Conservation (phyloP, 2,797 vertebrate genomes). For the Orestias chungarensis region DNA sequence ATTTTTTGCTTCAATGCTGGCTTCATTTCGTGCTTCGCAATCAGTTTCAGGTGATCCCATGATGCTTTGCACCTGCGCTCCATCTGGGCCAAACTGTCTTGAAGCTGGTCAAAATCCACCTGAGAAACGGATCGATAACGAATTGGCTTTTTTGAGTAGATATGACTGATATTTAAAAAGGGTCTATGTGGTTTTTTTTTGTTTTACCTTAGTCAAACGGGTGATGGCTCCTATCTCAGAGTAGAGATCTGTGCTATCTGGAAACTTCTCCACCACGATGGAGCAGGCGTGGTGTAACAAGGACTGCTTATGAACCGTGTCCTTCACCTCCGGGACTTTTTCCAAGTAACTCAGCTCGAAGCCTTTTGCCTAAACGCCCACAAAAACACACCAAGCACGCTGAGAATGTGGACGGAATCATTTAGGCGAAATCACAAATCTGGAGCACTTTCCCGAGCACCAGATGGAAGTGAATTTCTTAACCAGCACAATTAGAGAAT, state of each 20-base stretch:
- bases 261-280: conserved; percentile 96
- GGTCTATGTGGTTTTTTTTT: too few relatives aligned
- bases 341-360: conserved; percentile 98
- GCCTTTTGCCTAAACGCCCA: conserved; percentile 89
- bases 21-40: conserved; percentile 97
- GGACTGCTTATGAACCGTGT: conserved; percentile 97
- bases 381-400: conserved; percentile 26
- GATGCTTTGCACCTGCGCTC: conserved; percentile 96
- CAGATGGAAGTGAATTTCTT: conserved; percentile 71
- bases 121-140: conserved; percentile 50
- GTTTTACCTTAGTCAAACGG: conserved; percentile 92
- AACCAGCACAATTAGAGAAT: conserved; percentile 51
- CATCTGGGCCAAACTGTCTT: conserved; percentile 95
- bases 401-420: conserved; percentile 48
- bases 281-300: conserved; percentile 94
- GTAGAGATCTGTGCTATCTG: conserved; percentile 96
- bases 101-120: conserved; percentile 98
- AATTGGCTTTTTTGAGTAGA: not conserved
- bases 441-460: conserved; percentile 26
- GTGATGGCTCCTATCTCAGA: conserved; percentile 96
- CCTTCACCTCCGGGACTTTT: conserved; percentile 98
- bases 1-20: conserved; percentile 92
- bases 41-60: conserved; percentile 98
- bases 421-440: conserved; percentile 51
- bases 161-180: not conserved